Base-by-base conservation (phyloP, 2,797 vertebrate species). In the Ctenopoma kingsleyae region DNA sequence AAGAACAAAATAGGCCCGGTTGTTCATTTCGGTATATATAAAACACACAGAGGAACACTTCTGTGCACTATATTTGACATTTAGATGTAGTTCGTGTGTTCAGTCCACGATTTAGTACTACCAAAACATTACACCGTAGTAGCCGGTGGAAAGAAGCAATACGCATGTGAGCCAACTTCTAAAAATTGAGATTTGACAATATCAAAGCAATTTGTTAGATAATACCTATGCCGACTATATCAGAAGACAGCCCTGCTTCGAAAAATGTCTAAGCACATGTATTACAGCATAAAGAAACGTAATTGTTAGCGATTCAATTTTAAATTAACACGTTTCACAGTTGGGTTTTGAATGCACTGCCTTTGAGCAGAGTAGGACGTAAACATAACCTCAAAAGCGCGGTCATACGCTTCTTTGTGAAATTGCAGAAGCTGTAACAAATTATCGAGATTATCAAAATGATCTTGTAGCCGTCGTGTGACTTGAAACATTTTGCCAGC, bases 21-120 rank as follows among this genome's bases (percentile, higher is more conserved):
- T 7, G 10, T 47, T 63, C 0, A 61, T 11, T 80, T 82, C 75
- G 88, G 84, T 71, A 0, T 10, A 38, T 1, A 43, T 64, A 0
- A 30, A 36, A 52, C 8, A 17, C 5, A 49, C 51, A 49, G 49
- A 38, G 13, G 3, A 43, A 20, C 4, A 40, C 4, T 32, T 55
- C 11, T 16, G 17, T 56, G 6, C 20, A 9, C 62, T 67, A 5
- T 12, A 22, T 78, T 60, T 81, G 44, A 30, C 52, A 64, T 78
- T 57, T n/a, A 67, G 66, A 59, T 27, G 7, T 4, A 10, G 15
- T 44, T 68, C 47, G 20, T 51, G 32, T 68, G 17, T 27, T 56
- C 11, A 53, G 44, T 60, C 15, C 51, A 58, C 30, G 38, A 2
- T 13, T 44, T 22, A 40, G 44, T 8, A 11, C 51, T 17, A 60